Base-by-base conservation (phyloP, 2,797 vertebrate species). In the Mallotus villosus region DNA sequence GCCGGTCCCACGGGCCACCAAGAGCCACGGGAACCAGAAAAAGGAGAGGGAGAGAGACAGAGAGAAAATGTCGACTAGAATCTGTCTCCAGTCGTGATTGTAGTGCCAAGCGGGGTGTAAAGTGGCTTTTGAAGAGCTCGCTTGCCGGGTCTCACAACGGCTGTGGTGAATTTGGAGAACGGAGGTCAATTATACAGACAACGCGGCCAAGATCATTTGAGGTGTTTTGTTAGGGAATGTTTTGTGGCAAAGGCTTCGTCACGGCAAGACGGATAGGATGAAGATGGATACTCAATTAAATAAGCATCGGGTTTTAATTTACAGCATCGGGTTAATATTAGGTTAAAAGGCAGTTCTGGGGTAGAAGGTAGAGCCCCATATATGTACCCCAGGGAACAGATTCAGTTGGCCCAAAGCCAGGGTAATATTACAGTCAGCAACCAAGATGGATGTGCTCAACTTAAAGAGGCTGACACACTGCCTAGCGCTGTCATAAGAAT, bases 361-460 rank as follows among this genome's bases (percentile, higher is more conserved):
- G 9, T 46, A 14, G 41, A 46, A 46, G 41, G 41, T 46, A 46
- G 41, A 46, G 41, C 41, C 11, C 32, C 32, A 8, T 34, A 34
- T 34, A 46, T 46, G 41, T 46, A 46, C 41, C 41, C 41, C 41
- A 46, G 41, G 41, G 41, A 46, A 46, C 41, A 72, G 77, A 86
- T 81, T 82, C 80, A 78, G 79, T 78, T 91, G 88, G 90, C 85
- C 67, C 80, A 68, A 41, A 3, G 89, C 90, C 90, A 91, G 76
- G 70, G 68, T 85, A 85, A 89, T 87, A 90, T 91, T 89, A 89
- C 85, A 85, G 41, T 88, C 83, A 84, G 88, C 88, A 91, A 89
- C 86, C 87, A 84, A 90, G 90, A 91, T 89, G 89, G 90, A 91
- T 90, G 89, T 88, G 88, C 90, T 91, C 88, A 90, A 85, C 87